Conservation (phyloP, 2,888 invertebrate genomes). For the Lasioglossum morio region DNA sequence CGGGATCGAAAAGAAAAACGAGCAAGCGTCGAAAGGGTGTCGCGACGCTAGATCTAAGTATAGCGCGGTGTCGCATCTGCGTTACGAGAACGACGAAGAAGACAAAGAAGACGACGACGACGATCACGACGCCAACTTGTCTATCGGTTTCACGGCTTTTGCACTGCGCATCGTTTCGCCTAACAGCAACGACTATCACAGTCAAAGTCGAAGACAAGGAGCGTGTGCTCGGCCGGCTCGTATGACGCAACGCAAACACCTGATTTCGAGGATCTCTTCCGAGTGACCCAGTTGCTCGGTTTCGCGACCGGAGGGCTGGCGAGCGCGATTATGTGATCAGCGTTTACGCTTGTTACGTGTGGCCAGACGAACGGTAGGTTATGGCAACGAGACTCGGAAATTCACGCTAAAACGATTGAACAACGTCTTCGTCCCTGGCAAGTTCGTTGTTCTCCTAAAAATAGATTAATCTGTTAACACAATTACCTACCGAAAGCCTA, state of each 20-base stretch:
- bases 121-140: conserved; percentile 7
- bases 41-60: conserved; percentile 27
- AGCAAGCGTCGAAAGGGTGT: conserved; percentile 42
- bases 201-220: neutral
- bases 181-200: neutral
- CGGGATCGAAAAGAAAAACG: conserved; percentile 2
- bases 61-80: conserved; percentile 30
- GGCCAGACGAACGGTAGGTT: no score
- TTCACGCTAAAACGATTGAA: neutral
- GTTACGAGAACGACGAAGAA: conserved; percentile 16
- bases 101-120: neutral
- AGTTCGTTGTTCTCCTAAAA: neutral
- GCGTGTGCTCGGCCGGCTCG: neutral
- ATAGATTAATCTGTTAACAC: no score
- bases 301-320: neutral
- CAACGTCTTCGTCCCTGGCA: neutral
- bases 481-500: no score
- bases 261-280: conserved; percentile 71
- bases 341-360: conserved; percentile 27
- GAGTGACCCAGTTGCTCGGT: conserved; percentile 53
- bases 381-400: neutral
- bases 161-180: neutral
- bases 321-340: conserved; percentile 35
- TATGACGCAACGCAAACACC: conserved; percentile 76
- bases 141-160: conserved; percentile 31